Base-by-base conservation (phyloP, 2,888 invertebrate species). In the Endotricha flammealis region DNA sequence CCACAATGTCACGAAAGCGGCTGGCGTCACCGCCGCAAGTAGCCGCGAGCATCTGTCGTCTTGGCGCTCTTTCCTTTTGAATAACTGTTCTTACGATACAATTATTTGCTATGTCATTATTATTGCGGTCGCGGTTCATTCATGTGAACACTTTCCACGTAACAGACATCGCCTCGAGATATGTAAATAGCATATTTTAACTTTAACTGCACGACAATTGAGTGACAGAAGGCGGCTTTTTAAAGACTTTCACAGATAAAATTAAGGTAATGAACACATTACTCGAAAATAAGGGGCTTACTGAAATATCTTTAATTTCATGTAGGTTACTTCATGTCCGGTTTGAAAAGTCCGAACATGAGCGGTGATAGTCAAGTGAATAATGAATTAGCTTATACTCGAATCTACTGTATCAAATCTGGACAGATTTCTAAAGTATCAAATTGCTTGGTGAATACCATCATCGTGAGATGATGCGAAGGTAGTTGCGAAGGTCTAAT, bases 41-140 rank as follows among this genome's bases (percentile, higher is more conserved):
- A 74, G 83, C 83, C 76, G 74, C 73, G 62, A 81, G 85, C 85
- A 85, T 81, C 80, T 86, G 85, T 81, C 82, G 74, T 66, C 68
- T 81, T 81, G 81, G 76, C 83, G 82, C 81, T 79, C 69, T 78
- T 82, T 70, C 66, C 61, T 41, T 62, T 62, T 64, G 74, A 79
- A 78, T 76, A 75, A 76, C 74, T 56, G 67, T 75, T 69, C 60
- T 75, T 68, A 70, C 67, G 67, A 66, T 72, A 70, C 69, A 80
- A 78, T 85, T 79, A 78, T 73, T 67, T 67, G 59, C 57, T 64
- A 56, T 68, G 63, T 66, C 65, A 67, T 69, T 76, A 74, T 71
- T 69, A 61, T 62, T 83, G 83, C 59, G 85, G 85, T 83, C 57
- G 42, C 48, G 49, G 57, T 70, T 62, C 50, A 52, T 62, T 58